These are phyloP conservation scores for Pangasius mekongensis DNA, from an alignment of 2,797 vertebrate genomes.

Conservation along the genomic window DNA sequence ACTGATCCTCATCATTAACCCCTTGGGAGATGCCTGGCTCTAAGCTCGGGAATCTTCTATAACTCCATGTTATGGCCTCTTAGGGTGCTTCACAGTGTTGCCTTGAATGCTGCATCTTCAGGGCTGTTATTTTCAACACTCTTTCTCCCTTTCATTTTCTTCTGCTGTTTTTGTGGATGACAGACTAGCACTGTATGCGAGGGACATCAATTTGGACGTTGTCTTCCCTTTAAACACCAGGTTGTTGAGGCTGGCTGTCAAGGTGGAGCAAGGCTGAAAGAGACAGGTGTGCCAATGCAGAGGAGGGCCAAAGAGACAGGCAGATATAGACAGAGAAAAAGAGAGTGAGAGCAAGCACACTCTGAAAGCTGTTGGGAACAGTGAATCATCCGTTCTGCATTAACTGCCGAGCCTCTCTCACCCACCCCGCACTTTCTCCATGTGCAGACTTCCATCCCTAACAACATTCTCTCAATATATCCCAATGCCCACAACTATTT, in stretches of 20 bases:
- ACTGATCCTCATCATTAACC: constrained; percentile 62
- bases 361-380: constrained; percentile 50
- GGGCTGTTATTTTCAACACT: constrained; percentile 58
- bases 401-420: constrained; percentile 49
- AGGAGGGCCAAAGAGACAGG: constrained; percentile 27
- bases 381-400: constrained; percentile 55
- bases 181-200: constrained; percentile 45
- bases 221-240: constrained; percentile 59
- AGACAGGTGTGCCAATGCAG: constrained; percentile 49
- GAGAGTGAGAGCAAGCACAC: constrained; percentile 28
- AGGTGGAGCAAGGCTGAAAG: constrained; percentile 54
- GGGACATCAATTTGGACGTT: constrained; percentile 60
- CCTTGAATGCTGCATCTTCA: constrained; percentile 51
- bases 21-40: constrained; percentile 56
- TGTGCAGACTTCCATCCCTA: constrained; percentile 40
- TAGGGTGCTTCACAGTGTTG: constrained; percentile 43
- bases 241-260: constrained; percentile 60
- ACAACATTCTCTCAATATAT: constrained; percentile 24
- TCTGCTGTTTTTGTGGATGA: constrained; percentile 55
- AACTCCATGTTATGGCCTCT: constrained; percentile 54
- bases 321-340: constrained; percentile 29
- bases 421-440: constrained; percentile 46
- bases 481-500: background rate
- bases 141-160: constrained; percentile 46
- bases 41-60: constrained; percentile 51